Evolutionary conservation across 1,140 invertebrate genomes (phyloP), one percentile per base, ranked within the genome.

Genomic region (Aphelenchoides fujianensis): DNA sequence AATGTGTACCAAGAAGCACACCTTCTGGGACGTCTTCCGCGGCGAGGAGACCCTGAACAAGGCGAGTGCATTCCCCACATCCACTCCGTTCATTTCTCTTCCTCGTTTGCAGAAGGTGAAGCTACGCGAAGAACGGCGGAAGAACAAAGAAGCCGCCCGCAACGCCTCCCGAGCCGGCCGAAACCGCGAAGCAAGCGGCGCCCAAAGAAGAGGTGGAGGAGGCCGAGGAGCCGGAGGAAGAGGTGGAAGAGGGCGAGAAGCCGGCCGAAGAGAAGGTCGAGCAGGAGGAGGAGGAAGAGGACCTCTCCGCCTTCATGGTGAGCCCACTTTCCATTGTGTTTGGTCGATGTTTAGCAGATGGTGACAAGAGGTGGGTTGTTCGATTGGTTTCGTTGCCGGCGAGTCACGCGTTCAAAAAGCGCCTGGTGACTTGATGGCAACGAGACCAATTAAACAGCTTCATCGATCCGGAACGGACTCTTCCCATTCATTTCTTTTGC

Each of bases 31-130:
- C 37, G 34, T 32, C 52, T 77, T 48, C 53, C 48, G 55, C 54
- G 53, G 59, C 9, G 35, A 52, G 1, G 66, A 75, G 23, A 7
- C 64, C 2, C 37, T 79, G 30, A 78, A 79, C 54, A 79, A 76
- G 35, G 76, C 72, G 19, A 53, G 34, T 12, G 28, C 7, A 28
- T 9, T 12, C n/a, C n/a, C n/a, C n/a, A n/a, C n/a, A n/a, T n/a
- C n/a, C n/a, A n/a, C n/a, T n/a, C n/a, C n/a, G n/a, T n/a, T n/a
- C n/a, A n/a, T n/a, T n/a, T n/a, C n/a, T n/a, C n/a, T n/a, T n/a
- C n/a, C n/a, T n/a, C n/a, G n/a, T n/a, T n/a, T 1, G 3, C n/a
- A 73, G n/a, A 62, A 52, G 53, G 9, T 30, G 9, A 69, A 71
- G 3, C 53, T 34, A 1, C 41, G 64, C 2, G 70, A 77, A 41